A percentile compares a stretch with the other conserved stretches of the same genome.
phyloP scores from a whole-genome alignment of 2,113 vertebrate species.

The Oxyura jamaicensis region DNA sequence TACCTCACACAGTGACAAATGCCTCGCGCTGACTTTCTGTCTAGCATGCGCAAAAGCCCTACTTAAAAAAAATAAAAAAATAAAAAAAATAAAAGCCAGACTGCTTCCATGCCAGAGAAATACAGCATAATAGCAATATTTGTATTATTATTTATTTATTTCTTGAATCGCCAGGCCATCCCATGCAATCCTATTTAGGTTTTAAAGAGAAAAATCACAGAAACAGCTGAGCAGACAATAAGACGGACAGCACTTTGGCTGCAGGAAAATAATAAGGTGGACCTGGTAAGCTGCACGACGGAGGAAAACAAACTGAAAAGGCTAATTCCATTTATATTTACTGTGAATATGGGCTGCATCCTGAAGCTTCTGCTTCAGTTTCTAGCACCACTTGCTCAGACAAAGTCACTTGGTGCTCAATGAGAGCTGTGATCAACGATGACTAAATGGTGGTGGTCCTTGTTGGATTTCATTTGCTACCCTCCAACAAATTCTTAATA shows the following conservation, averaged over 20 bases:
- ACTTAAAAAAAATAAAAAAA: not conserved
- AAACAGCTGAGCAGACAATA: conserved; percentile 30
- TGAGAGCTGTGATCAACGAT: not conserved
- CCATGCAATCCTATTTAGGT: not conserved
- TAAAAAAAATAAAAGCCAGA: not conserved
- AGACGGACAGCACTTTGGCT: not conserved
- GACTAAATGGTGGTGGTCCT: not conserved
- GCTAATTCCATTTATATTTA: not conserved
- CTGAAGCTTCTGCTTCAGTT: not conserved
- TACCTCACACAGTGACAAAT: conserved; percentile 76
- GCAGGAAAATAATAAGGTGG: not conserved
- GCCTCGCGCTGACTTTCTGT: conserved; percentile 8
- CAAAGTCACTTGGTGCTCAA: fast-evolving
- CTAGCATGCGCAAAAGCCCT: not conserved
- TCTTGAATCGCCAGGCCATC: not conserved
- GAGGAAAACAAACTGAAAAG: not conserved
- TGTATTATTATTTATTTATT: conserved; percentile 8
- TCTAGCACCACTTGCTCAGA: not conserved
- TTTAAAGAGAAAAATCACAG: not conserved
- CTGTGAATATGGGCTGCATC: not conserved
- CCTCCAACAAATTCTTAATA: not conserved
- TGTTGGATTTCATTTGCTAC: not conserved
- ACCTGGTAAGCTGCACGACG: not conserved
- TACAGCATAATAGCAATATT: not conserved
- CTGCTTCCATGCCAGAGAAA: conserved; percentile 20